Evolutionary conservation across 2,113 vertebrate species (phyloP), one percentile per base, ranked within the genome.

Genomic region (Pachypanchax playfairii): DNA sequence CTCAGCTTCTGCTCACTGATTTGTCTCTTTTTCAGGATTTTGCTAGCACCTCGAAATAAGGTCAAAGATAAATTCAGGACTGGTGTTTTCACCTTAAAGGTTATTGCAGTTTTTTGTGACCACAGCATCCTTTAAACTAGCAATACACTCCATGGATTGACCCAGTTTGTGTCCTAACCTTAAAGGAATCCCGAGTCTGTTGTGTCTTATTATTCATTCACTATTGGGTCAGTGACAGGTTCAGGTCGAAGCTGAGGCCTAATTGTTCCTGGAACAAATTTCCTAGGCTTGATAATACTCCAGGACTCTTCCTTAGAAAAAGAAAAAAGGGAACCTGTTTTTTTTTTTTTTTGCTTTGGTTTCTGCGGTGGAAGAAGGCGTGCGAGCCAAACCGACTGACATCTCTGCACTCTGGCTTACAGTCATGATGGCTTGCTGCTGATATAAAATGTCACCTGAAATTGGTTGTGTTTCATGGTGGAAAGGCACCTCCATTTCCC

Each of bases 401-500:
- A 73, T 79, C 50, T 5, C 43, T 68, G 73, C 70, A 59, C 82
- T 67, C 52, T 47, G 65, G 51, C 68, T 39, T 8, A 54, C 67
- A 65, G 71, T 68, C 73, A 62, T 47, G 36, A 73, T 49, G 46
- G 70, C 79, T 72, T 68, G 48, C 65, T 59, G 70, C 61, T 75
- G 84, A 76, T 82, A 73, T 86, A 70, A 85, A 86, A 88, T 85
- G 86, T 86, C 82, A 86, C 50, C 77, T 80, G 68, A 70, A 86
- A 88, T 83, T 86, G 84, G 68, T 74, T 83, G 52, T 56, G 75
- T 83, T 79, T 73, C 75, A 57, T 70, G 4, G 24, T 59, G 48
- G 73, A 73, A 74, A 75, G 75, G 56, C 42, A 57, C 70, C 77
- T 70, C 36, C 48, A 20, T 70, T 77, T 83, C 42, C 64, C 26